These are phyloP conservation scores for Tragelaphus scriptus DNA, from an alignment of 2,113 vertebrate genomes.

Conservation along the genomic window DNA sequence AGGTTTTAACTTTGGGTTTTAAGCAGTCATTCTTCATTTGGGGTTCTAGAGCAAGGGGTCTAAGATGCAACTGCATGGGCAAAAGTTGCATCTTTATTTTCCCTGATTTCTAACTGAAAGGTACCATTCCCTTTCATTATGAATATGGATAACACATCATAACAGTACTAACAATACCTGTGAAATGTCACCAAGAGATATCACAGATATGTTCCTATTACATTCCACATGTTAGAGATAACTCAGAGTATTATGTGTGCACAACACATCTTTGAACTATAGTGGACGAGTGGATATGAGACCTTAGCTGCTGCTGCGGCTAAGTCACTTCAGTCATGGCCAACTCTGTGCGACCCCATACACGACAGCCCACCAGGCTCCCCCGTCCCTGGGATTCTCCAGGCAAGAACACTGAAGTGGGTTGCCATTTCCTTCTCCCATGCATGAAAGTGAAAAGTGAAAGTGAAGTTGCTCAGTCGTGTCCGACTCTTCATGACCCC, in stretches of 20 bases:
- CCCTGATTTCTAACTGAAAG: background rate
- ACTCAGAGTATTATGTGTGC: background rate
- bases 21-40: background rate
- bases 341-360: rapidly evolving
- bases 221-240: background rate
- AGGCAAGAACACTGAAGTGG: no score
- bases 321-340: no score
- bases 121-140: background rate
- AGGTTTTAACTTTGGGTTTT: background rate
- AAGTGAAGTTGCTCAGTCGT: no score
- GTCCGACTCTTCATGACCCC: rapidly evolving
- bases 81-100: background rate
- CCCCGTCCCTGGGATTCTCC: no score
- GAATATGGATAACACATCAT: background rate
- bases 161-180: background rate
- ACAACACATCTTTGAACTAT: background rate
- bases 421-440: no score
- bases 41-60: background rate
- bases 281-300: background rate
- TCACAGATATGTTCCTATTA: background rate
- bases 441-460: no score
- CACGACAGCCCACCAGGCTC: no score
- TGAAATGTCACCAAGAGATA: background rate
- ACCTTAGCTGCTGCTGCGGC: background rate
- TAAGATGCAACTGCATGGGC: background rate